A percentile compares a stretch with the other conserved stretches of the same genome.
phyloP scores from a whole-genome alignment of 2,113 vertebrate genomes.

The Peromyscus leucopus region DNA sequence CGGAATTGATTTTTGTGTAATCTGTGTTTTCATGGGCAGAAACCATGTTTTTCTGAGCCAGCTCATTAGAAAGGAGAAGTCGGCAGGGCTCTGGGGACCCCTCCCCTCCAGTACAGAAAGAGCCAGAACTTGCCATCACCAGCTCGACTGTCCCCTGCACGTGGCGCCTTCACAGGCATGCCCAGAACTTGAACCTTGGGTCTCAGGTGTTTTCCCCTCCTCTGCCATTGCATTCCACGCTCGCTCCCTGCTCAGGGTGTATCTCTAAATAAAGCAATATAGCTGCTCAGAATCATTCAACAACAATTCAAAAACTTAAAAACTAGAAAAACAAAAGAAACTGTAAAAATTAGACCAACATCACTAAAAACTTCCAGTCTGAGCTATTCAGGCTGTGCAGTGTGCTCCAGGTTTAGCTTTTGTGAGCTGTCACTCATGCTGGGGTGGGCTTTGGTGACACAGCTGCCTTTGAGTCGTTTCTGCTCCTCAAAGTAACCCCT shows the following conservation, averaged over 20 bases:
- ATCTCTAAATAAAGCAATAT: background rate
- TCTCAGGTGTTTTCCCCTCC: background rate
- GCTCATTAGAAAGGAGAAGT: conserved; percentile 41
- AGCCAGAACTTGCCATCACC: background rate
- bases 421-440: background rate
- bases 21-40: conserved; percentile 56
- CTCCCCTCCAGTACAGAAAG: background rate
- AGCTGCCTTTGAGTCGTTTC: background rate
- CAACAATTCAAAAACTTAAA: too few species aligned
- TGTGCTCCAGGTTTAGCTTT: background rate
- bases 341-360: too few species aligned
- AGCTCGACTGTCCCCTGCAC: background rate
- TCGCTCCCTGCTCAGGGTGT: background rate
- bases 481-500: background rate
- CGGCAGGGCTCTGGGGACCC: background rate
- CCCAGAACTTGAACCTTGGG: background rate
- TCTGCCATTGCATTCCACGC: fast-evolving
- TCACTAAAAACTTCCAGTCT: too few species aligned
- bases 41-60: conserved; percentile 48
- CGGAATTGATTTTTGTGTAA: conserved; percentile 77
- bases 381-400: background rate
- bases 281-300: background rate
- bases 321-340: too few species aligned
- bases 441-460: background rate
- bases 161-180: too few species aligned